Evolutionary conservation across 2,888 invertebrate species (phyloP).

Genomic region (Cetonia aurata): DNA sequence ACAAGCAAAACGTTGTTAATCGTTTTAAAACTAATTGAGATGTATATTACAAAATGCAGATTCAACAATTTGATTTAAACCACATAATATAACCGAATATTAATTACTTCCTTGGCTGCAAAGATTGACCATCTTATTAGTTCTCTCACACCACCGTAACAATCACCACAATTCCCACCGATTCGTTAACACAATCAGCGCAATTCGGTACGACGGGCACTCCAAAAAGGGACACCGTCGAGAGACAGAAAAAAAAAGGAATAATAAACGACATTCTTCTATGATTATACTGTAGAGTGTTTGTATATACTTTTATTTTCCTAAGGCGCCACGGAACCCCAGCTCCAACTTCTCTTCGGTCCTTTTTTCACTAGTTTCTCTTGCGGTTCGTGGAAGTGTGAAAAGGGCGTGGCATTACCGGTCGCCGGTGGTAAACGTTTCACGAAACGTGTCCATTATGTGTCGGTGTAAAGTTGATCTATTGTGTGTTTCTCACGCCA

Average conservation of each 20-base stretch:
- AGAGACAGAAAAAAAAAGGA: conserved; percentile 14
- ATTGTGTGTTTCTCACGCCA: conserved; percentile 57
- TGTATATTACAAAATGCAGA: no score
- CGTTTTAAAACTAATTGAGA: no score
- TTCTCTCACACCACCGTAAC: conserved; percentile 5
- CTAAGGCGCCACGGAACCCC: conserved; percentile 36
- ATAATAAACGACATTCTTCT: conserved; percentile 31
- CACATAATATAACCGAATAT: not conserved
- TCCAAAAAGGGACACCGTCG: not conserved
- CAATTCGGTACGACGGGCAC: conserved; percentile 3
- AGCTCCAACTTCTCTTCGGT: conserved; percentile 3
- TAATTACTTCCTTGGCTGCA: no score
- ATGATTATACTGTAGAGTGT: conserved; percentile 23
- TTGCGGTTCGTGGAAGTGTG: conserved; percentile 54
- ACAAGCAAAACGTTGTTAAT: no score
- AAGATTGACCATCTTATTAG: conserved; percentile 12
- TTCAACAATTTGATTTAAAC: not conserved
- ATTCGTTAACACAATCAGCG: conserved; percentile 33
- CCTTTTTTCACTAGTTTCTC: conserved; percentile 20
- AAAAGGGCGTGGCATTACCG: conserved; percentile 57
- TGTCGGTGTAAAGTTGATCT: conserved; percentile 54
- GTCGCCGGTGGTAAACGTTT: conserved; percentile 30
- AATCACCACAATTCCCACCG: conserved; percentile 33
- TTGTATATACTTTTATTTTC: conserved; percentile 33
- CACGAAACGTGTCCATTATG: conserved; percentile 46